These are phyloP conservation scores for Dynastes maya DNA, from an alignment of 2,888 invertebrate genomes.

Conservation along the genomic window DNA sequence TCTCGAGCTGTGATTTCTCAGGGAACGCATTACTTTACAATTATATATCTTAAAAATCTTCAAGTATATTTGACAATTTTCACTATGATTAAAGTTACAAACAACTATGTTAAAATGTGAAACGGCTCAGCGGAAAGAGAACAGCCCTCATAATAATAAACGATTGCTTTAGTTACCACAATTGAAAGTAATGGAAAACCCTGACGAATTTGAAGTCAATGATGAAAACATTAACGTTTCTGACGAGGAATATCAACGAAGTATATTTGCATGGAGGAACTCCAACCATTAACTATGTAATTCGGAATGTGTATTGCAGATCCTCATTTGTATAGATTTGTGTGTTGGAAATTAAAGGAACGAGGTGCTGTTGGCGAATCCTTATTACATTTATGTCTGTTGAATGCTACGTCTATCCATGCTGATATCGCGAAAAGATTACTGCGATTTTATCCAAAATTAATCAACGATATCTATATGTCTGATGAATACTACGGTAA, in stretches of 20 bases:
- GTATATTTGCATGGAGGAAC: conserved; percentile 59
- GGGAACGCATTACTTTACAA: no score
- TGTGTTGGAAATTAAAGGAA: conserved; percentile 93
- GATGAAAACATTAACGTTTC: conserved; percentile 80
- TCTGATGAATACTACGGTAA: conserved; percentile 97
- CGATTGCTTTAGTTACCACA: conserved; percentile 76
- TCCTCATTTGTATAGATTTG: conserved; percentile 83
- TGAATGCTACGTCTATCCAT: conserved; percentile 92
- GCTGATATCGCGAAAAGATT: conserved; percentile 95
- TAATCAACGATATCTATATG: conserved; percentile 96
- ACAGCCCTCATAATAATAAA: neutral
- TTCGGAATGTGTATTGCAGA: conserved; percentile 66
- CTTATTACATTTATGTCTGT: conserved; percentile 91
- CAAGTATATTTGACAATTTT: no score
- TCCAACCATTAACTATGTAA: neutral
- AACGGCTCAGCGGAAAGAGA: no score
- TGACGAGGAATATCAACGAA: conserved; percentile 70
- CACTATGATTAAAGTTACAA: no score
- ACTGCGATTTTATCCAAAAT: conserved; percentile 92
- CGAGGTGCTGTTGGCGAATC: conserved; percentile 97
- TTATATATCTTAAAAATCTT: no score
- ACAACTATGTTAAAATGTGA: no score
- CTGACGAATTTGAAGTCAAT: conserved; percentile 88
- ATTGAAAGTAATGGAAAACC: conserved; percentile 86
- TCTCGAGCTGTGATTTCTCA: no score